Evolutionary conservation across 2,888 invertebrate genomes (phyloP).

Genomic region (Megalurothrips usitatus): DNA sequence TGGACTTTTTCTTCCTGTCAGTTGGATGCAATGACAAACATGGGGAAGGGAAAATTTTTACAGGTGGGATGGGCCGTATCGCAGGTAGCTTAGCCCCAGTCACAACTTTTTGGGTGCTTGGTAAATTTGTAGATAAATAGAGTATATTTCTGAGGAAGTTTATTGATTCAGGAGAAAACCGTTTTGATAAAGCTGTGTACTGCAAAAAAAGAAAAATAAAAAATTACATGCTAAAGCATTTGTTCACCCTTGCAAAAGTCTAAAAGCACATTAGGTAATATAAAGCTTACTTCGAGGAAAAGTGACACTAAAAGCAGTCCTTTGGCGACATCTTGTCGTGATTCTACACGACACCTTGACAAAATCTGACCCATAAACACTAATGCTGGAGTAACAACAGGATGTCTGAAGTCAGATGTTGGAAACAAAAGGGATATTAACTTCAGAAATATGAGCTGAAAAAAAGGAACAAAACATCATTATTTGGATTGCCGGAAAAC

Average conservation of each 20-base stretch:
- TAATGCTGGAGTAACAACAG: constrained; percentile 76
- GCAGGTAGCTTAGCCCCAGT: not conserved
- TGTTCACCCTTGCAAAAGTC: not conserved
- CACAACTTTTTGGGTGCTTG: not conserved
- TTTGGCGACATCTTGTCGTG: constrained; percentile 63
- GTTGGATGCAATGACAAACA: not conserved
- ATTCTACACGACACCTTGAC: constrained; percentile 58
- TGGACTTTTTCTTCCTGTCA: not conserved
- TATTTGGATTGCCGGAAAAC: not conserved
- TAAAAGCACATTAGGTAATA: constrained; percentile 33
- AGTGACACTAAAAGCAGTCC: constrained; percentile 72
- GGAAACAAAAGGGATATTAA: constrained; percentile 76
- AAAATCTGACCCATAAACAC: constrained; percentile 80
- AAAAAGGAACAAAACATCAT: constrained; percentile 28
- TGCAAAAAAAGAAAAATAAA: constrained; percentile 45
- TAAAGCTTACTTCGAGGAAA: constrained; percentile 60
- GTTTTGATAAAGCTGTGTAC: constrained; percentile 72
- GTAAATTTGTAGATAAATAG: constrained; percentile 50
- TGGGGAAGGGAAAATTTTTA: constrained; percentile 46
- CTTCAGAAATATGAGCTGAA: constrained; percentile 71
- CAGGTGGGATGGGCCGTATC: constrained; percentile 55
- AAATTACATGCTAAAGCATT: constrained; percentile 29
- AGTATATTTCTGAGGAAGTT: constrained; percentile 75
- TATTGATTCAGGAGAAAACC: constrained; percentile 73
- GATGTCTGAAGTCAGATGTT: constrained; percentile 85